Conservation (phyloP, 2,888 invertebrate genomes). For the Clanis bilineata region DNA sequence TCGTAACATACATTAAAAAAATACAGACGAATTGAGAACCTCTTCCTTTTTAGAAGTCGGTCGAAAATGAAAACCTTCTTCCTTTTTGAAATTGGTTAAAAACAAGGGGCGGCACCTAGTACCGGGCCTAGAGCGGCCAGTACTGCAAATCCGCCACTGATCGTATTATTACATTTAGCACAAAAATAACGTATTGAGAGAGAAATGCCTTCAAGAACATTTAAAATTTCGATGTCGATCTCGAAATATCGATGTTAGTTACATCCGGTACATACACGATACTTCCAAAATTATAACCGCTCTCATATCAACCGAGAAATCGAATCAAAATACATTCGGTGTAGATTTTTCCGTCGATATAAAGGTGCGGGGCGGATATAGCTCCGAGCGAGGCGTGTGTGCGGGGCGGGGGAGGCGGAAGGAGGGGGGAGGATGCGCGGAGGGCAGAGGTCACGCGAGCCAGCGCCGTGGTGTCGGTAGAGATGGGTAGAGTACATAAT, state of each 20-base stretch:
- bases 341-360: constrained; percentile 41
- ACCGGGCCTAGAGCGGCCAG: no score
- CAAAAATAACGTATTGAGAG: no score
- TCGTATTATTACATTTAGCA: no score
- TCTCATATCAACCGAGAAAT: constrained; percentile 19
- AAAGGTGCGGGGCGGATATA: constrained; percentile 43
- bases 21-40: no score
- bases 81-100: no score
- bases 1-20: no score
- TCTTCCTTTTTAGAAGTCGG: no score
- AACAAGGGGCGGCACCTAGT: no score
- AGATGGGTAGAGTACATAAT: constrained; percentile 28
- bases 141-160: no score
- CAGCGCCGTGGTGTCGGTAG: constrained; percentile 41
- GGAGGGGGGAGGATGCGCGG: constrained; percentile 37
- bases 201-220: no score
- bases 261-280: background rate
- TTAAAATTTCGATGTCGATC: no score
- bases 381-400: constrained; percentile 24
- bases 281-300: constrained; percentile 21
- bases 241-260: background rate
- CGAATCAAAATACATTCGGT: constrained; percentile 11
- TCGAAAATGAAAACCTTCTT: no score
- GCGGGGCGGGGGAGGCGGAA: constrained; percentile 17
- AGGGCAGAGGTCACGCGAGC: constrained; percentile 73